These are phyloP conservation scores for Trichonephila clavata DNA, from an alignment of 1,140 invertebrate genomes.

Conservation along the genomic window DNA sequence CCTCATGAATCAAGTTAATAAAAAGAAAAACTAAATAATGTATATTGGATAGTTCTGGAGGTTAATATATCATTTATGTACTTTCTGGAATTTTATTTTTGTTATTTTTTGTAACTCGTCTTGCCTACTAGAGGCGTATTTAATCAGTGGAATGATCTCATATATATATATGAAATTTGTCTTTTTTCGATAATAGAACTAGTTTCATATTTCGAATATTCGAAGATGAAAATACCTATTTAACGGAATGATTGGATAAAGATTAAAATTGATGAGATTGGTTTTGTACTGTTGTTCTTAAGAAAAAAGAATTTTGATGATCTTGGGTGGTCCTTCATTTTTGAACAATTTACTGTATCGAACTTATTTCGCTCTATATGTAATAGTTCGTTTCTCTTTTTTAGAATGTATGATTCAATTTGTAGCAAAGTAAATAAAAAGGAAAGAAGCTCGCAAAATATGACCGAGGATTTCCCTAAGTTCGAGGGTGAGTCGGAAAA, in stretches of 20 bases:
- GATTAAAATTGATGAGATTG: background rate
- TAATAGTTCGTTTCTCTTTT: too few relatives aligned
- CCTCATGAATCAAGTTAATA: conserved; percentile 34
- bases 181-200: background rate
- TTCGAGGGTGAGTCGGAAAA: too few relatives aligned
- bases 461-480: too few relatives aligned
- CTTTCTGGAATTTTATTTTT: background rate
- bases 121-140: background rate
- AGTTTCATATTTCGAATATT: background rate
- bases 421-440: too few relatives aligned
- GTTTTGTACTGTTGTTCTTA: background rate
- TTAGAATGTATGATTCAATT: too few relatives aligned
- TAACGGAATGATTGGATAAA: background rate
- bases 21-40: conserved; percentile 36
- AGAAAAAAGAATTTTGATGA: too few relatives aligned
- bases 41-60: background rate
- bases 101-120: background rate
- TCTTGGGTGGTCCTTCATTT: too few relatives aligned
- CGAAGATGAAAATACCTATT: background rate
- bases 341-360: too few relatives aligned
- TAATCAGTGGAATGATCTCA: background rate
- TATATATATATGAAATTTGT: background rate
- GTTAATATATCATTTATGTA: conserved; percentile 40
- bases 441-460: too few relatives aligned
- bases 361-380: too few relatives aligned